Percentiles rank a stretch among this genome's conserved stretches.
Evolutionary conservation across 1,140 invertebrate species (phyloP).

Genomic region (Hyles vespertilio): DNA sequence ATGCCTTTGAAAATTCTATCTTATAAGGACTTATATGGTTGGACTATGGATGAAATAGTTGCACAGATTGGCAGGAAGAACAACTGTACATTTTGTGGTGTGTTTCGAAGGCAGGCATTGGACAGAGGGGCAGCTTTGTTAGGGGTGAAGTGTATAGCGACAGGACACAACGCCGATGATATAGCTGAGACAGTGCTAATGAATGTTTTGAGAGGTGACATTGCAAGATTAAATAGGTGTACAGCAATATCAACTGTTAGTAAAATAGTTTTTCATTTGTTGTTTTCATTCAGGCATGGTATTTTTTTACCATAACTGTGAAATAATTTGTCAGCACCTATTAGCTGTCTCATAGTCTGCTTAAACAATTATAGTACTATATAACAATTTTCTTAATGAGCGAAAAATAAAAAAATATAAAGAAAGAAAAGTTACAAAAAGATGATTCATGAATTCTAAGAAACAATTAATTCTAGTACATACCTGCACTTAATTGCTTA

Average conservation of each 20-base stretch:
- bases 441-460: no score
- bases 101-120: constrained; percentile 96
- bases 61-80: constrained; percentile 96
- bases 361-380: no score
- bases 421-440: no score
- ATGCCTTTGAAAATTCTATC: constrained; percentile 97
- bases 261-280: constrained; percentile 1
- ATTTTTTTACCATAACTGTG: no score
- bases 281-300: no score
- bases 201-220: constrained; percentile 98
- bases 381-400: no score
- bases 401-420: no score
- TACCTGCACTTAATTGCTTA: background rate
- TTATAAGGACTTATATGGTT: constrained; percentile 99
- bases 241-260: constrained; percentile 91
- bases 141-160: constrained; percentile 95
- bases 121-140: constrained; percentile 94
- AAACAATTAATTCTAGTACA: no score
- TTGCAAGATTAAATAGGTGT: constrained; percentile 93
- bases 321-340: no score
- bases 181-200: constrained; percentile 99
- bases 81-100: constrained; percentile 99
- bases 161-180: constrained; percentile 99
- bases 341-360: no score
- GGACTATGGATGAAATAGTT: constrained; percentile 99